These are phyloP conservation scores for Enteromius fasciolatus DNA, from an alignment of 2,797 vertebrate genomes.

Conservation along the genomic window DNA sequence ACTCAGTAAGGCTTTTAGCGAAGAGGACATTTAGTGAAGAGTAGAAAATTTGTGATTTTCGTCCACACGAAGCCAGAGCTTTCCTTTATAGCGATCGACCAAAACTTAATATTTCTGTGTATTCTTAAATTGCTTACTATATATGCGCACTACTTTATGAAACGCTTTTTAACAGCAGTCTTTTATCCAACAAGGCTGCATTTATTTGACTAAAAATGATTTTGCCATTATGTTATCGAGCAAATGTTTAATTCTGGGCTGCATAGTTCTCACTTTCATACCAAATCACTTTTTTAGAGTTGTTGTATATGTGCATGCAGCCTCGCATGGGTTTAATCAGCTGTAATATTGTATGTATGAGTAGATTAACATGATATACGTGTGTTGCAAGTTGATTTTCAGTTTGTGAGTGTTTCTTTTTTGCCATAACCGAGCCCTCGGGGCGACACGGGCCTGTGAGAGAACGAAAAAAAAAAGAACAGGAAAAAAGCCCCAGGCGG, in stretches of 20 bases:
- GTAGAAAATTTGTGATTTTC: not conserved
- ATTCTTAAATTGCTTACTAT: not conserved
- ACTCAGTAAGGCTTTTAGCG: not conserved
- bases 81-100: no score
- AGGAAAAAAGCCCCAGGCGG: constrained; percentile 36
- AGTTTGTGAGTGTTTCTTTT: constrained; percentile 19
- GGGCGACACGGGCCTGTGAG: constrained; percentile 10
- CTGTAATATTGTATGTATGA: not conserved
- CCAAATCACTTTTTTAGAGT: not conserved
- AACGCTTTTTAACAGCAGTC: not conserved
- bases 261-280: not conserved
- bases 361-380: not conserved
- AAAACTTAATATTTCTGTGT: not conserved
- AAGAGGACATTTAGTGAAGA: not conserved
- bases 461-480: constrained; percentile 22
- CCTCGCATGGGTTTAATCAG: not conserved
- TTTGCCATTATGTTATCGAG: not conserved
- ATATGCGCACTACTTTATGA: not conserved
- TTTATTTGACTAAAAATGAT: not conserved
- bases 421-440: constrained; percentile 2
- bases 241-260: not conserved
- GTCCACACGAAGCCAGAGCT: no score
- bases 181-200: not conserved
- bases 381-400: constrained; percentile 10
- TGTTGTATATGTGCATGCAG: not conserved